phyloP scores from a whole-genome alignment of 92 coral and sea anemone species.

The Desmophyllum pertusum region DNA sequence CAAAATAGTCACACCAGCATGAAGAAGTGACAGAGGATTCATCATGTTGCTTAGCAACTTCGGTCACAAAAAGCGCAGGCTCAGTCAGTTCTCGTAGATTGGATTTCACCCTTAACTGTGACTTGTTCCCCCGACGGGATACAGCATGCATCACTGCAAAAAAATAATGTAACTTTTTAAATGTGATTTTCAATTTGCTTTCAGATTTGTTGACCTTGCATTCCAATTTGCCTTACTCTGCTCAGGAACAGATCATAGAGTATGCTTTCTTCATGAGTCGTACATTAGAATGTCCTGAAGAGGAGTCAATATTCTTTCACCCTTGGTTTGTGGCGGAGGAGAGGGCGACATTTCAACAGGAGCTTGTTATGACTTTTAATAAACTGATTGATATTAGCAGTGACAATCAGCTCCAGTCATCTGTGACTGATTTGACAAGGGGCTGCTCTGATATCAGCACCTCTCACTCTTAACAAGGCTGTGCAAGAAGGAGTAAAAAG shows the following conservation, averaged over 20 bases:
- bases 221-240: slow-evolving; percentile 37
- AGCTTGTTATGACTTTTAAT: slow-evolving; percentile 66
- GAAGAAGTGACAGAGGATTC: no score
- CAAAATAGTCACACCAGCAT: no score
- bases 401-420: slow-evolving; percentile 36
- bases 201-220: slow-evolving; percentile 54
- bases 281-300: neutral
- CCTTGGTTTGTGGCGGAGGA: slow-evolving; percentile 49
- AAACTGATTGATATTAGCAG: slow-evolving; percentile 69
- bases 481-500: slow-evolving; percentile 62
- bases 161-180: neutral
- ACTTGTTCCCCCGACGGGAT: no score
- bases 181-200: neutral
- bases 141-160: neutral
- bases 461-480: slow-evolving; percentile 56
- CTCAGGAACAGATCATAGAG: slow-evolving; percentile 66
- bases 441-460: slow-evolving; percentile 50
- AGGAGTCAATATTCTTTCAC: slow-evolving; percentile 61
- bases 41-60: no score
- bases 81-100: no score
- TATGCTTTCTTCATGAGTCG: slow-evolving; percentile 58
- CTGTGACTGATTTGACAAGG: slow-evolving; percentile 42
- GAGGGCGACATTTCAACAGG: slow-evolving; percentile 41
- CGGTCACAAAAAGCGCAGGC: no score
- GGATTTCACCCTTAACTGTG: no score